Percentiles rank a stretch among this genome's conserved stretches.
Evolutionary conservation across 2,888 invertebrate species (phyloP).

Genomic region (Oligia latruncula): DNA sequence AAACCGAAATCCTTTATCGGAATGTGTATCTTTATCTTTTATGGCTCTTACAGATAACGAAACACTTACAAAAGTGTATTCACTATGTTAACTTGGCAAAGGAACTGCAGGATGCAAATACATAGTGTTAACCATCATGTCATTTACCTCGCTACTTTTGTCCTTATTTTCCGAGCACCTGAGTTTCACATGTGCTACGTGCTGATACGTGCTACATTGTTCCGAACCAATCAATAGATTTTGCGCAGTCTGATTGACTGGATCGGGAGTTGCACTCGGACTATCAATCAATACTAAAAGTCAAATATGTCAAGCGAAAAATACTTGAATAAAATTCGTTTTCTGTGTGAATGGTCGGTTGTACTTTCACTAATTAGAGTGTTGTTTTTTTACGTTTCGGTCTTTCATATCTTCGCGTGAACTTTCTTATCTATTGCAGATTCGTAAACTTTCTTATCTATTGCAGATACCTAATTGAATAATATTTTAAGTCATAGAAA

Average conservation of each 20-base stretch:
- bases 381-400: constrained; percentile 10
- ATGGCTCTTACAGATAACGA: constrained; percentile 12
- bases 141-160: not conserved
- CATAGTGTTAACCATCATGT: constrained; percentile 6
- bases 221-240: constrained; percentile 38
- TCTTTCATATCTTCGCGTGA: constrained; percentile 35
- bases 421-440: constrained; percentile 45
- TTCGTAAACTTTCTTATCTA: constrained; percentile 42
- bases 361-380: not conserved
- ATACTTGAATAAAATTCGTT: constrained; percentile 5
- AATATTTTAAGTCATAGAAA: no score
- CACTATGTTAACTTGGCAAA: constrained; percentile 1
- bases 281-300: constrained; percentile 33
- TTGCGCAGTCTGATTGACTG: constrained; percentile 14
- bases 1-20: constrained; percentile 36
- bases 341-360: not conserved
- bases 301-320: constrained; percentile 26
- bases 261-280: not conserved
- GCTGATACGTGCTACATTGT: constrained; percentile 9
- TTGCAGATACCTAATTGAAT: constrained; percentile 38
- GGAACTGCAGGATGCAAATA: not conserved
- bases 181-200: constrained; percentile 12
- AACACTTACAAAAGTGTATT: not conserved
- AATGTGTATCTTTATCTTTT: constrained; percentile 21
- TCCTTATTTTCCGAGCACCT: constrained; percentile 23